Evolutionary conservation across 2,888 invertebrate genomes (phyloP), one percentile per base, ranked within the genome.

Genomic region (Sceliomorpha sp.): DNA sequence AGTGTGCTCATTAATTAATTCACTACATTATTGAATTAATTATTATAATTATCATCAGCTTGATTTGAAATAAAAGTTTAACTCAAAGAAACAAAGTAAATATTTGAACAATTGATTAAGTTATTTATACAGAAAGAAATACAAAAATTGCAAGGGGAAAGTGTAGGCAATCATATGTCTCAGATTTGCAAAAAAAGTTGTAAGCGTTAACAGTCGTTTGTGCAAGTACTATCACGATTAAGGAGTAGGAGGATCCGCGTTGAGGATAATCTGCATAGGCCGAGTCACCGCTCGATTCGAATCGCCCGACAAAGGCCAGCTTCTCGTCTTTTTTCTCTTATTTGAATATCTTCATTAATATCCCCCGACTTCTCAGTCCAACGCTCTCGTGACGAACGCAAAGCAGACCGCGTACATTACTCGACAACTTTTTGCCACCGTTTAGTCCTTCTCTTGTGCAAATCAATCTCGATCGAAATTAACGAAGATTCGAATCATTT

Each of bases 241-340:
- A 63, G 36, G 47, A 58, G 56, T 56, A 48, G 64, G 70, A 70
- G 69, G 64, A 53, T 63, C 59, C 39, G 39, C 24, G 42, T 44
- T 34, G 48, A 37, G 48, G 55, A 59, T 79, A 84, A 83, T 83
- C 81, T 81, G 79, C 82, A 84, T 83, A 84, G 83, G 77, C 80
- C 83, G 79, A 84, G 83, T 83, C 82, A 83, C 79, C 75, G 80
- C 74, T 74, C 75, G 79, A 82, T 76, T 67, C 72, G 70, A 86
- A 89, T 89, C 89, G 55, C 82, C 89, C 82, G 90, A 90, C 82
- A 90, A 89, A 72, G 90, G 89, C 50, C 78, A 85, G 42, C 67
- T 88, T 89, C 81, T 88, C 87, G 76, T 84, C 80, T 80, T 82
- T 85, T 86, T 84, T 78, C 72, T 84, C 85, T 84, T 83, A 85